These are phyloP conservation scores for Amiota mariae DNA, from an alignment of 2,888 invertebrate species.

Conservation along the genomic window DNA sequence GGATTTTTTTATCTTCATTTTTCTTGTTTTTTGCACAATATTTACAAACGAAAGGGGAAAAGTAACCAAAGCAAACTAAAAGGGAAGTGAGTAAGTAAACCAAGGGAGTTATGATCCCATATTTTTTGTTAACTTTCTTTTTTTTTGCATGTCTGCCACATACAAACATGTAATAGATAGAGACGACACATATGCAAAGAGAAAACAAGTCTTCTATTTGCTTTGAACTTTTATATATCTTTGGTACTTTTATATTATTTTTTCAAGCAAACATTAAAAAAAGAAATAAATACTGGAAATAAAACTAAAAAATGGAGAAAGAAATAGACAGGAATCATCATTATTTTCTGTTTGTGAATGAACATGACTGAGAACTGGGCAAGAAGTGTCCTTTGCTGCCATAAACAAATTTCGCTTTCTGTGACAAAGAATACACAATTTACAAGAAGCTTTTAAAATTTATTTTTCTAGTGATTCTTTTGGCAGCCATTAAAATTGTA, in stretches of 20 bases:
- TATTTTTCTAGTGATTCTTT: slow-evolving; percentile 27
- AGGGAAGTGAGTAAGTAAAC: too few relatives aligned
- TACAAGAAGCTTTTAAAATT: slow-evolving; percentile 25
- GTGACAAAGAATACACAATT: slow-evolving; percentile 4
- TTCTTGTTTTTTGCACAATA: neutral
- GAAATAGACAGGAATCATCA: too few relatives aligned
- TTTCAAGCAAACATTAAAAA: too few relatives aligned
- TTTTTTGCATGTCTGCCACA: neutral
- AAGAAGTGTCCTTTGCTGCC: too few relatives aligned
- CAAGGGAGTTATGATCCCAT: slow-evolving; percentile 7
- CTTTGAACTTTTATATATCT: too few relatives aligned
- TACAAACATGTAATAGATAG: too few relatives aligned
- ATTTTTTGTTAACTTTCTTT: too few relatives aligned
- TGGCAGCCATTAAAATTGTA: slow-evolving; percentile 26
- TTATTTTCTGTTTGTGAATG: slow-evolving; percentile 28
- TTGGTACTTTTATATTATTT: too few relatives aligned
- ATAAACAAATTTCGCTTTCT: slow-evolving; percentile 42
- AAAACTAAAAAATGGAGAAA: too few relatives aligned
- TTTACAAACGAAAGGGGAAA: neutral
- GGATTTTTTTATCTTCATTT: neutral
- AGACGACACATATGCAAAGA: too few relatives aligned
- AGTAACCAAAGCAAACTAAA: neutral
- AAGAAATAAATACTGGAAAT: too few relatives aligned
- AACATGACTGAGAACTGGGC: neutral
- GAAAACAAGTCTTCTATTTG: too few relatives aligned